These are phyloP conservation scores for Tinea semifulvella DNA, from an alignment of 2,888 invertebrate species.

Conservation along the genomic window DNA sequence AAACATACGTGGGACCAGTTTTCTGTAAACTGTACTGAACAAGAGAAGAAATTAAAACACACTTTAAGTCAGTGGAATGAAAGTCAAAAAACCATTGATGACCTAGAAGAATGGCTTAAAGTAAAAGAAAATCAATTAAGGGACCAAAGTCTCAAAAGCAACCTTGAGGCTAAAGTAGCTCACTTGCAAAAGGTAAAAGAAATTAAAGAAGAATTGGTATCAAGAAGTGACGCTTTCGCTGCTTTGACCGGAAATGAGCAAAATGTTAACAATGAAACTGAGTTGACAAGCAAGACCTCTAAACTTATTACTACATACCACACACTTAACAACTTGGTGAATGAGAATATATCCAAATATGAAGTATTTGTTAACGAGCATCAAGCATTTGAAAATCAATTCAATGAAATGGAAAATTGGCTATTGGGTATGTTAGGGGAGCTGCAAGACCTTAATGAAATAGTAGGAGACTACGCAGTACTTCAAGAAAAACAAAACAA, in stretches of 20 bases:
- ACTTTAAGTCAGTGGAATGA: slow-evolving; percentile 83
- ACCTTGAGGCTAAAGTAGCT: slow-evolving; percentile 80
- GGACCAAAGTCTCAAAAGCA: slow-evolving; percentile 88
- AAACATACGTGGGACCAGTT: slow-evolving; percentile 80
- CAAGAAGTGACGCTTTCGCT: slow-evolving; percentile 74
- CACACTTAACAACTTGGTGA: slow-evolving; percentile 80
- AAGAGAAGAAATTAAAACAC: slow-evolving; percentile 76
- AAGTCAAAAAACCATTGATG: slow-evolving; percentile 80
- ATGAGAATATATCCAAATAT: slow-evolving; percentile 85
- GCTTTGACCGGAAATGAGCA: slow-evolving; percentile 74
- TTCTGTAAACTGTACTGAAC: slow-evolving; percentile 73
- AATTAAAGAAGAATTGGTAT: slow-evolving; percentile 74
- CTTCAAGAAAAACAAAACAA: slow-evolving; percentile 85
- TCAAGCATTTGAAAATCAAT: slow-evolving; percentile 78
- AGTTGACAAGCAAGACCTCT: slow-evolving; percentile 77
- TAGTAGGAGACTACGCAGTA: slow-evolving; percentile 85
- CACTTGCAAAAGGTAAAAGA: slow-evolving; percentile 81
- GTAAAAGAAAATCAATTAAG: slow-evolving; percentile 85
- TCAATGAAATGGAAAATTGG: slow-evolving; percentile 78
- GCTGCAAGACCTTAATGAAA: slow-evolving; percentile 80
- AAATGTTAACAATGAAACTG: slow-evolving; percentile 77
- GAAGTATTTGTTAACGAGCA: slow-evolving; percentile 89
- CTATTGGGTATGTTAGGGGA: slow-evolving; percentile 77
- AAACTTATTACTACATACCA: slow-evolving; percentile 85
- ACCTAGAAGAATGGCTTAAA: slow-evolving; percentile 85